Evolutionary conservation across 2,888 invertebrate species (phyloP), one percentile per base, ranked within the genome.

Genomic region (Ennomos erosarius): DNA sequence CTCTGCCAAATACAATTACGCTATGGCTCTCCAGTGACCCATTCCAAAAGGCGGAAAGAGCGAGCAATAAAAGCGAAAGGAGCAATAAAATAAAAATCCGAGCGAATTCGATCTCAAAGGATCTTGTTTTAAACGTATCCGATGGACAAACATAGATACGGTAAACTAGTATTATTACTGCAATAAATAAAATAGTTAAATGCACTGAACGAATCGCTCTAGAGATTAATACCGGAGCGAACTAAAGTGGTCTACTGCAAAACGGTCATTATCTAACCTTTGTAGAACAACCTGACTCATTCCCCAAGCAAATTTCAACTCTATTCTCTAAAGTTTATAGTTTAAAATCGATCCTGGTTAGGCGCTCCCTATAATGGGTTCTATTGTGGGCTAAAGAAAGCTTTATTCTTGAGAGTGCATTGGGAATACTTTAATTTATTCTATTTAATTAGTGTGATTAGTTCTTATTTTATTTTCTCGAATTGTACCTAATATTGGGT

Each of bases 131-230:
- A 62, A 64, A 60, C 63, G 58, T 49, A 57, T 59, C 61, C 57
- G 54, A 61, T 69, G 61, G 56, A 60, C 67, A 69, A 67, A 70
- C 65, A 72, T 65, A 67, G 67, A 67, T 64, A 57, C 66, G 60
- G 71, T 74, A 74, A 74, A 74, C 64, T 65, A 62, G 64, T 65
- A 74, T 78, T 76, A 80, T 75, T 69, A 67, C 59, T 69, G 73
- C 74, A 76, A 81, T 82, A 79, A 81, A 84, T n/a, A 74, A 60
- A 72, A 75, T 73, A 73, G 73, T 78, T 75, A 76, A 81, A 71
- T 74, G 74, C 76, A 72, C 55, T 59, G 71, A 67, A 70, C 68
- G 71, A 76, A 75, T 76, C 70, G 72, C 68, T 74, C 68, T 61
- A 55, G 58, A 83, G 79, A 81, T 77, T 78, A 80, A 81, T 78